phyloP scores from a whole-genome alignment of 1,140 invertebrate genomes.

The Proales similis region DNA sequence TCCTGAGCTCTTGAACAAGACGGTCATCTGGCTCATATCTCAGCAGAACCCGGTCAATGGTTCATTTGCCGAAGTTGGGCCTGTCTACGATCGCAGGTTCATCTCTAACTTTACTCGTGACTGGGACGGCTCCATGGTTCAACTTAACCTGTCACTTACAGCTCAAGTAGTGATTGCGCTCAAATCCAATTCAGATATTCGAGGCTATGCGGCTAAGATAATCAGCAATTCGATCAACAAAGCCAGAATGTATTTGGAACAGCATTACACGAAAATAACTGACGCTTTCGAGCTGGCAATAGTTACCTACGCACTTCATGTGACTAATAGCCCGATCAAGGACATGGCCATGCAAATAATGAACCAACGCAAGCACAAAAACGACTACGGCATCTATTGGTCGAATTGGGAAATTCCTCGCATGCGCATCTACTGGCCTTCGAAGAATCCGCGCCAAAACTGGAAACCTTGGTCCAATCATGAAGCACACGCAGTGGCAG shows the following conservation, averaged over 20 bases:
- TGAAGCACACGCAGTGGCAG: constrained; percentile 81
- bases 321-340: constrained; percentile 67
- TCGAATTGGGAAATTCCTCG: constrained; percentile 18
- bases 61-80: constrained; percentile 42
- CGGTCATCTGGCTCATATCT: constrained; percentile 45
- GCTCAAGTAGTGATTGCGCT: constrained; percentile 38
- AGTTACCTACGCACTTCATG: constrained; percentile 74
- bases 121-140: background rate
- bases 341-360: constrained; percentile 73
- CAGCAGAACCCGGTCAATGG: constrained; percentile 46
- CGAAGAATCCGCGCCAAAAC: constrained; percentile 71
- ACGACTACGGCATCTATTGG: constrained; percentile 35
- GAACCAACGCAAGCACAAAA: constrained; percentile 47
- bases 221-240: constrained; percentile 47
- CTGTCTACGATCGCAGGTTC: constrained; percentile 47
- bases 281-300: constrained; percentile 76
- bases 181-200: constrained; percentile 45
- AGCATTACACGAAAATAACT: constrained; percentile 65
- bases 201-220: constrained; percentile 39
- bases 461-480: constrained; percentile 67
- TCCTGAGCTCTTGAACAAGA: constrained; percentile 44
- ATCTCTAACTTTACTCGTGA: background rate
- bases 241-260: constrained; percentile 72
- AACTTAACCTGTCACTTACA: constrained; percentile 37
- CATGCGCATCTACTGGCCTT: constrained; percentile 73